phyloP scores from a whole-genome alignment of 2,113 vertebrate genomes.

The Thunnus maccoyii region DNA sequence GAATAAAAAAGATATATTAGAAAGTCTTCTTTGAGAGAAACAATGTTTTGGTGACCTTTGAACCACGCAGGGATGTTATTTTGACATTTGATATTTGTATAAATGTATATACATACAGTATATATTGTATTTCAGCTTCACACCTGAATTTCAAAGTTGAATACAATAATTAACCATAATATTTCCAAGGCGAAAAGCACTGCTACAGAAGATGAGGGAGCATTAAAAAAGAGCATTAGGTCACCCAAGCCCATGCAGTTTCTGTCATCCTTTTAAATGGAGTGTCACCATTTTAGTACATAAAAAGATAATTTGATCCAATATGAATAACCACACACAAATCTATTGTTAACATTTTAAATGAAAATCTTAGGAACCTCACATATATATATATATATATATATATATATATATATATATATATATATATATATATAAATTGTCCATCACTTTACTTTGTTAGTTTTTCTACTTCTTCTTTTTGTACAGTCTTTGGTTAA shows the following conservation, averaged over 20 bases:
- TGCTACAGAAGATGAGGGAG: no score
- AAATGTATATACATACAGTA: not conserved
- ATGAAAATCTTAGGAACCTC: not conserved
- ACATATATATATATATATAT: not conserved
- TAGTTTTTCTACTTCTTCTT: not conserved
- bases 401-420: not conserved
- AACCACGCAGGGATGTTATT: not conserved
- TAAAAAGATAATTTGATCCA: no score
- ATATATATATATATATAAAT: not conserved
- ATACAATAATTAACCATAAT: not conserved
- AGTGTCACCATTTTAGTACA: not conserved
- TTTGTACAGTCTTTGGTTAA: not conserved
- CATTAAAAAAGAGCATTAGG: not conserved
- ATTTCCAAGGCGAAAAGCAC: not conserved
- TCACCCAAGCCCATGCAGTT: not conserved
- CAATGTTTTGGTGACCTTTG: slow-evolving; percentile 4
- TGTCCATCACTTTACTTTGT: not conserved
- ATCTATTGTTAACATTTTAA: no score
- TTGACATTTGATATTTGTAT: not conserved
- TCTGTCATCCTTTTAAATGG: not conserved
- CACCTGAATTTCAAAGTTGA: not conserved
- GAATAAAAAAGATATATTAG: not conserved
- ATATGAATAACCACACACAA: no score
- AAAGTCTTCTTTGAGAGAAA: not conserved
- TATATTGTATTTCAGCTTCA: not conserved